Conservation (phyloP, 2,797 vertebrate genomes). For the Notoglanidium macrostoma region DNA sequence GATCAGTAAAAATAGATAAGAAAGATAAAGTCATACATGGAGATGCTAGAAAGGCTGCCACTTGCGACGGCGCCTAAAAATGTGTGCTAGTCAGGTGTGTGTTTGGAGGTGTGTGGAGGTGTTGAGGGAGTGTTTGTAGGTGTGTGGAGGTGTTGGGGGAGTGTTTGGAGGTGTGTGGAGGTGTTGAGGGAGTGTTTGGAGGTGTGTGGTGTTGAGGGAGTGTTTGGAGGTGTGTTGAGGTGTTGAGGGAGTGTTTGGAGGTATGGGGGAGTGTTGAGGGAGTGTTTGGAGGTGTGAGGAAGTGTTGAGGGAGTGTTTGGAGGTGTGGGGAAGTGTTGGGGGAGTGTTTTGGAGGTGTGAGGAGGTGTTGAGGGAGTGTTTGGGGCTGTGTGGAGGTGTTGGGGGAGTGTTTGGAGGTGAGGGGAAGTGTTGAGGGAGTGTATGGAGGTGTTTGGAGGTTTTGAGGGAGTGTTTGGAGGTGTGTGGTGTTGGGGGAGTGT, state of each 20-base stretch:
- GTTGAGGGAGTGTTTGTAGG: neutral
- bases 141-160: too few relatives aligned
- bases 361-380: neutral
- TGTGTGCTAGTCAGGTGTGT: too few relatives aligned
- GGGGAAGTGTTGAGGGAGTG: neutral
- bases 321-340: neutral
- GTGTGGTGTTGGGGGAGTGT: neutral
- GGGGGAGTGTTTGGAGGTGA: too few relatives aligned
- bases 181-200: neutral
- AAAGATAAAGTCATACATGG: too few relatives aligned
- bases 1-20: too few relatives aligned
- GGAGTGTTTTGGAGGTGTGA: too few relatives aligned
- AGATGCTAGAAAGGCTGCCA: too few relatives aligned
- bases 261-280: neutral
- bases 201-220: neutral
- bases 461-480: neutral
- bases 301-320: neutral
- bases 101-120: neutral
- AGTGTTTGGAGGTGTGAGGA: neutral
- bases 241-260: neutral
- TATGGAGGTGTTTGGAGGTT: neutral
- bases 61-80: too few relatives aligned
- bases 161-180: too few relatives aligned
- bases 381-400: too few relatives aligned
- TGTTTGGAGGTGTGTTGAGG: too few relatives aligned